Conservation (phyloP, 2,888 invertebrate genomes). For the Charanyca ferruginea region DNA sequence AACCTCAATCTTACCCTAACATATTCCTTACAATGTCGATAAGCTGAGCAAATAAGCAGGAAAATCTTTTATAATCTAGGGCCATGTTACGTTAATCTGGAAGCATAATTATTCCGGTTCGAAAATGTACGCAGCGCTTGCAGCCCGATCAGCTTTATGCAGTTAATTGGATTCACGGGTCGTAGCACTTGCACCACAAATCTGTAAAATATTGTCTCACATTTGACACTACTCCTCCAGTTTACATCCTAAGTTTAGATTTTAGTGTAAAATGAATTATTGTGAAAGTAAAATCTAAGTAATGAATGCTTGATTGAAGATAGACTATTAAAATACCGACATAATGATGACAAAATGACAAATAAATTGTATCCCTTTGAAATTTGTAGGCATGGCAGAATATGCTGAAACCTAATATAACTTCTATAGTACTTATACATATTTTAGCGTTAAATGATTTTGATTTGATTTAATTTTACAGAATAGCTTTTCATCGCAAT, state of each 20-base stretch:
- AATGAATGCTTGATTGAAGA: slow-evolving; percentile 2
- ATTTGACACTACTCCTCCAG: slow-evolving; percentile 30
- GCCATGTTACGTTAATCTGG: too few species aligned
- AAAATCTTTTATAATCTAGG: not conserved
- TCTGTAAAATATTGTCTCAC: slow-evolving; percentile 22
- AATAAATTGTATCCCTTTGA: too few species aligned
- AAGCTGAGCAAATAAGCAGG: not conserved
- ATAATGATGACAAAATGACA: too few species aligned
- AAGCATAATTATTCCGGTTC: not conserved
- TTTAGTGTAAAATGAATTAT: slow-evolving; percentile 37
- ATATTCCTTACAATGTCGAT: too few species aligned
- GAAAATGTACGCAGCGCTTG: not conserved
- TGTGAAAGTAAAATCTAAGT: slow-evolving; percentile 7
- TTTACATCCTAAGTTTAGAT: slow-evolving; percentile 27
- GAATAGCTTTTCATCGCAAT: too few species aligned
- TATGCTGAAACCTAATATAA: too few species aligned
- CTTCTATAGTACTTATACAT: too few species aligned
- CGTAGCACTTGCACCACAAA: slow-evolving; percentile 12
- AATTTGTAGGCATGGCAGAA: too few species aligned
- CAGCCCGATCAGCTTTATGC: slow-evolving; percentile 30
- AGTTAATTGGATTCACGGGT: slow-evolving; percentile 35
- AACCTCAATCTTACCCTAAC: too few species aligned
- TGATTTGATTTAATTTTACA: too few species aligned
- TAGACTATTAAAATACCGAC: too few species aligned
- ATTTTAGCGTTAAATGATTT: too few species aligned